Evolutionary conservation across 2,113 vertebrate species (phyloP).

Genomic region (Herpetotheres cachinnans): DNA sequence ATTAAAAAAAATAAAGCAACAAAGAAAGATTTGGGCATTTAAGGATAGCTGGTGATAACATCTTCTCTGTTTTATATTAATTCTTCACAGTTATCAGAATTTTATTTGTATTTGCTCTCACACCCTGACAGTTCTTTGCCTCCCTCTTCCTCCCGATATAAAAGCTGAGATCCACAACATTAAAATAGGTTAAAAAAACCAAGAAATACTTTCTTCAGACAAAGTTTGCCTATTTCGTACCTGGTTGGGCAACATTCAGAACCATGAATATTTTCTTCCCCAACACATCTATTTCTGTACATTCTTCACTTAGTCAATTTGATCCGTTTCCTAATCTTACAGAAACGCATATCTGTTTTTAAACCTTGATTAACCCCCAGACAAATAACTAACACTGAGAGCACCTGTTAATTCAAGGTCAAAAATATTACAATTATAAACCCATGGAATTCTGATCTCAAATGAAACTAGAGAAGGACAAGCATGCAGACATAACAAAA

Average conservation of each 20-base stretch:
- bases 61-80: background rate
- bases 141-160: background rate
- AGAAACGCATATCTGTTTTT: background rate
- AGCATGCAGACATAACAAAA: background rate
- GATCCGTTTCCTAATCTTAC: background rate
- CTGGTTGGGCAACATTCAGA: background rate
- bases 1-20: background rate
- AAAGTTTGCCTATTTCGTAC: background rate
- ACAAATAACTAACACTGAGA: background rate
- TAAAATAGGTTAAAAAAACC: background rate
- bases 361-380: background rate
- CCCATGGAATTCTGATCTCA: background rate
- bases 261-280: background rate
- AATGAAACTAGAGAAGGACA: background rate
- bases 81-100: background rate
- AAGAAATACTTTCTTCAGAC: background rate
- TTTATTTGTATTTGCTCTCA: background rate
- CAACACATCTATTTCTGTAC: background rate
- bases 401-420: background rate
- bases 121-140: background rate
- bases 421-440: background rate
- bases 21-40: background rate
- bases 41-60: background rate
- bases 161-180: background rate
- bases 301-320: background rate